Percentiles rank a stretch among this genome's conserved stretches.
These are phyloP conservation scores for Heliconius hermathena DNA, from an alignment of 1,140 invertebrate genomes.

Conservation along the genomic window DNA sequence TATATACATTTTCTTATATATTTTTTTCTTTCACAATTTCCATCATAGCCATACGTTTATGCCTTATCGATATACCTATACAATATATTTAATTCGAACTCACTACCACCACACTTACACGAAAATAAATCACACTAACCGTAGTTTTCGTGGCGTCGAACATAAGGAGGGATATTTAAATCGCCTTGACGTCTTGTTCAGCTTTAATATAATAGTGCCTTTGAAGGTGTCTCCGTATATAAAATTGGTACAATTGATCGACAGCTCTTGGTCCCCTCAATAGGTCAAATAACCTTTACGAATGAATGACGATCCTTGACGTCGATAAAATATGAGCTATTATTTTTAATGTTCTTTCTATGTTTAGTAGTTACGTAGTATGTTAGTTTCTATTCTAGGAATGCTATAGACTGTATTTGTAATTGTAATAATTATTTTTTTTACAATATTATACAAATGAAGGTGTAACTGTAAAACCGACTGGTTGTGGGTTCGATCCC, in stretches of 20 bases:
- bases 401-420: background rate
- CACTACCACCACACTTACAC: background rate
- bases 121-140: background rate
- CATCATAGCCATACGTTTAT: no score
- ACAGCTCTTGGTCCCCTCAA: slow-evolving; percentile 24
- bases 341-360: slow-evolving; percentile 13
- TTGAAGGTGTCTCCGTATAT: slow-evolving; percentile 53
- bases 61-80: background rate
- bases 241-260: slow-evolving; percentile 47
- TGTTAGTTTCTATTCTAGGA: background rate
- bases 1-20: no score
- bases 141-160: slow-evolving; percentile 41
- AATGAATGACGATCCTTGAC: slow-evolving; percentile 25
- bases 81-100: background rate
- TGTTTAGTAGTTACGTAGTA: background rate
- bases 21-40: background rate
- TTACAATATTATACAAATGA: no score
- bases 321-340: slow-evolving; percentile 12
- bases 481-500: no score
- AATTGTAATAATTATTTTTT: background rate
- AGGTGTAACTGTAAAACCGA: no score
- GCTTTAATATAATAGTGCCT: slow-evolving; percentile 61
- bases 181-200: slow-evolving; percentile 55
- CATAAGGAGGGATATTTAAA: slow-evolving; percentile 60
- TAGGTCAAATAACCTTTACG: slow-evolving; percentile 29